A percentile compares a stretch with the other conserved stretches of the same genome.
Conservation (phyloP, 2,797 vertebrate species). For the Epinephelus coioides region DNA sequence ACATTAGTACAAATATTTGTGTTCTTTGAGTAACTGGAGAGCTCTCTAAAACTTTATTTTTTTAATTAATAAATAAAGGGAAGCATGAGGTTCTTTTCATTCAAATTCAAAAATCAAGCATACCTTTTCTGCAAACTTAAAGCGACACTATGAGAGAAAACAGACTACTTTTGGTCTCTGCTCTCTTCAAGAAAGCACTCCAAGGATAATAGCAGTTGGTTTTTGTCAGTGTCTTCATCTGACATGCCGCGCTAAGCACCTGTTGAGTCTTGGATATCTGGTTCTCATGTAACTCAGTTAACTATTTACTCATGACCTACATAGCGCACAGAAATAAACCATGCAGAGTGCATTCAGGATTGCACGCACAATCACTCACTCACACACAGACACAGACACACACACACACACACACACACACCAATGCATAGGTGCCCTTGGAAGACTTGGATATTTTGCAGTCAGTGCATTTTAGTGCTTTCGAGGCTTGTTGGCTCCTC, state of each 20-base stretch:
- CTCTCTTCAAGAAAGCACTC: constrained; percentile 13
- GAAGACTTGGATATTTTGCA: neutral
- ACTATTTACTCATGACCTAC: constrained; percentile 77
- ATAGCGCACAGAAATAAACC: constrained; percentile 66
- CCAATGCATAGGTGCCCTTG: neutral
- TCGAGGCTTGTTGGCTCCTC: neutral
- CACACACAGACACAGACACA: no score
- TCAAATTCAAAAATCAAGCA: neutral
- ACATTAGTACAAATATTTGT: constrained; percentile 43
- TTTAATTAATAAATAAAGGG: neutral
- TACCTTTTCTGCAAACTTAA: neutral
- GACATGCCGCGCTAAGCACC: constrained; percentile 56
- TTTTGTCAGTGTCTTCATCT: constrained; percentile 34
- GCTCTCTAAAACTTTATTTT: neutral
- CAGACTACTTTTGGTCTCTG: neutral
- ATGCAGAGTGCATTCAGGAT: constrained; percentile 8
- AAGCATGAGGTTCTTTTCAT: neutral
- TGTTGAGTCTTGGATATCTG: constrained; percentile 56
- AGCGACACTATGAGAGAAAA: neutral
- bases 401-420: neutral
- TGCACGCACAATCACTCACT: constrained; percentile 23
- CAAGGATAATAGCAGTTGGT: neutral
- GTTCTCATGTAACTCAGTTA: constrained; percentile 64
- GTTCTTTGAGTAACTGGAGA: constrained; percentile 10
- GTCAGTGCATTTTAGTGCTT: neutral